A percentile compares a stretch with the other conserved stretches of the same genome.
phyloP scores from a whole-genome alignment of 2,888 invertebrate genomes.

The Yponomeuta malinellus region DNA sequence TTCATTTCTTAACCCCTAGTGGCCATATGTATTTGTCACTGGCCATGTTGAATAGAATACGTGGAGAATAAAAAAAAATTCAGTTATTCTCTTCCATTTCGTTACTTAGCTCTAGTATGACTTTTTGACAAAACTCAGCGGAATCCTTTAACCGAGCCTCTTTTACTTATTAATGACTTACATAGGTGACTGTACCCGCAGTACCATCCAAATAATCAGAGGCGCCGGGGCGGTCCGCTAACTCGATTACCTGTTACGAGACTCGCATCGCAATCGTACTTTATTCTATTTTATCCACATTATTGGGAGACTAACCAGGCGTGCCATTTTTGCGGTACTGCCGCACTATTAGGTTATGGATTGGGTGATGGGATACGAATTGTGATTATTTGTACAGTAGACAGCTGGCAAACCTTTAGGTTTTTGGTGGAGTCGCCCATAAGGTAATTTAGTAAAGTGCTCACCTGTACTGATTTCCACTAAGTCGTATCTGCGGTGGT shows the following conservation, averaged over 20 bases:
- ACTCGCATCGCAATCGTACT: constrained; percentile 58
- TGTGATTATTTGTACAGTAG: background rate
- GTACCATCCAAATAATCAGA: constrained; percentile 22
- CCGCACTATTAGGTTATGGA: constrained; percentile 2
- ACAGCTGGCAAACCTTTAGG: background rate
- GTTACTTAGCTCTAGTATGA: no score
- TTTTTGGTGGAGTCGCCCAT: background rate
- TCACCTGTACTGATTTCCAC: no score
- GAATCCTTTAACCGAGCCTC: no score
- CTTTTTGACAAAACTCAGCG: no score
- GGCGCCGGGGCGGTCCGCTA: constrained; percentile 53
- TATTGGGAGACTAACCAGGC: constrained; percentile 31
- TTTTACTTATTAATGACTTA: background rate
- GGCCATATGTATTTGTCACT: no score
- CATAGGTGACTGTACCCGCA: background rate
- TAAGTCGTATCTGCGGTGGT: no score
- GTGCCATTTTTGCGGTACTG: background rate
- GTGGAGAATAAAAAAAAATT: no score
- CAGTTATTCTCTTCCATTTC: no score
- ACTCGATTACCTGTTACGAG: constrained; percentile 67
- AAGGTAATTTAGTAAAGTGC: no score
- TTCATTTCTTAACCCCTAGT: no score
- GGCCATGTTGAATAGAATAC: no score
- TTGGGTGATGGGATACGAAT: background rate
- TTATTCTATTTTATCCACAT: constrained; percentile 58